Evolutionary conservation across 2,888 invertebrate species (phyloP).

Genomic region (Julus scandinavius): DNA sequence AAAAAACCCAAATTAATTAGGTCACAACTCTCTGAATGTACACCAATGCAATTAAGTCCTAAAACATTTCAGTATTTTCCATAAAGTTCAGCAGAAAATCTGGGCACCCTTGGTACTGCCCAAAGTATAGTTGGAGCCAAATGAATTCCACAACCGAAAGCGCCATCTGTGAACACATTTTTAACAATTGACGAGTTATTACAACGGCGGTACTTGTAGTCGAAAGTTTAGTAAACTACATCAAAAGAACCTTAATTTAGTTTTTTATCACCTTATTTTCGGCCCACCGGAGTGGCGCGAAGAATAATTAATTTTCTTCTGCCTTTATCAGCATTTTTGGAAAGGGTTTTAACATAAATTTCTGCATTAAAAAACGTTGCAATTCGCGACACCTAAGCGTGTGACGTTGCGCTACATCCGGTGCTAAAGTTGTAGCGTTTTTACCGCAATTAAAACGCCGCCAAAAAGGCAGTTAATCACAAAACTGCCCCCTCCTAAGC

Average conservation of each 20-base stretch:
- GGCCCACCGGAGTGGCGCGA: background rate
- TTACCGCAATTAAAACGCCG: background rate
- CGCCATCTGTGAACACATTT: background rate
- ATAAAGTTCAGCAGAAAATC: too few species aligned
- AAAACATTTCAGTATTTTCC: too few species aligned
- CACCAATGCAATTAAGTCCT: too few species aligned
- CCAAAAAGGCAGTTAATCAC: background rate
- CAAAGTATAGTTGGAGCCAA: too few species aligned
- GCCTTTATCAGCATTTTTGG: conserved; percentile 12
- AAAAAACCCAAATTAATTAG: background rate
- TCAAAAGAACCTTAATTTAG: background rate
- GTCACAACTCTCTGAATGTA: background rate
- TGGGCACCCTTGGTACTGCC: too few species aligned
- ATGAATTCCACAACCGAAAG: too few species aligned
- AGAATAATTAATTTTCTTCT: conserved; percentile 12
- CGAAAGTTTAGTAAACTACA: background rate
- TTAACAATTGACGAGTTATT: background rate
- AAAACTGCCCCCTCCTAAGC: conserved; percentile 1
- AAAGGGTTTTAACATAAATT: background rate
- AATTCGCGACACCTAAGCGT: background rate
- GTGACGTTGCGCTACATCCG: conserved; percentile 18
- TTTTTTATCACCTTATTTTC: background rate
- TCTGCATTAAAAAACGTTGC: background rate
- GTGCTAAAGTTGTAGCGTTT: background rate
- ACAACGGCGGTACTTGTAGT: background rate